Percentiles rank a stretch among this genome's conserved stretches.
phyloP scores from a whole-genome alignment of 2,113 vertebrate genomes.

The Festucalex cinctus region DNA sequence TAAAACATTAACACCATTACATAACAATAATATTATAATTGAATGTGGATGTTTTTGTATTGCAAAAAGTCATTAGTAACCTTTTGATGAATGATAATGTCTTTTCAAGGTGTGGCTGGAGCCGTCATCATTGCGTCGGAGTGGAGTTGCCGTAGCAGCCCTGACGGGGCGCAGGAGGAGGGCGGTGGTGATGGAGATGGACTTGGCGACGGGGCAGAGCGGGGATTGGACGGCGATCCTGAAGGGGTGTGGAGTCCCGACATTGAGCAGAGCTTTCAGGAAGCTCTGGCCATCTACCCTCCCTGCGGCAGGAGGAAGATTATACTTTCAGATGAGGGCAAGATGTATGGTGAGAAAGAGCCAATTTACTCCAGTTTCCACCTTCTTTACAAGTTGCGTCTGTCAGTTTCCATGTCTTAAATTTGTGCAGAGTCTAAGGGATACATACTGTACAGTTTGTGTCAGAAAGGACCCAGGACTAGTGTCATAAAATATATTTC shows the following conservation, averaged over 20 bases:
- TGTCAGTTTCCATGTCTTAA: too few relatives aligned
- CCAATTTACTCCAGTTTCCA: neutral
- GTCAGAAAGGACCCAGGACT: too few relatives aligned
- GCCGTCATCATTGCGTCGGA: constrained; percentile 98
- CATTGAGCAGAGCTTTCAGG: constrained; percentile 98
- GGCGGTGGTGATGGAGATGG: constrained; percentile 82
- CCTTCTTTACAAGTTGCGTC: neutral
- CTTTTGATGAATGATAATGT: neutral
- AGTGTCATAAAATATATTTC: too few relatives aligned
- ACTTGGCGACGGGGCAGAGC: constrained; percentile 84
- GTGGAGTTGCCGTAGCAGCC: constrained; percentile 94
- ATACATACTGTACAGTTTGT: too few relatives aligned
- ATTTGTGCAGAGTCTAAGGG: too few relatives aligned
- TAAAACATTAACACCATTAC: too few relatives aligned
- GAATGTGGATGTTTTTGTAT: too few relatives aligned
- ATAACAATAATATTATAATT: too few relatives aligned
- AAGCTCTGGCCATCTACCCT: constrained; percentile 94
- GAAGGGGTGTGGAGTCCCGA: constrained; percentile 96
- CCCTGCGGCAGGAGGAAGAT: constrained; percentile 94
- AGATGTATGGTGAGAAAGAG: constrained; percentile 91
- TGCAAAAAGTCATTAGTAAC: neutral
- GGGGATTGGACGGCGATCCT: constrained; percentile 90
- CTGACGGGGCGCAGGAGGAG: constrained; percentile 92
- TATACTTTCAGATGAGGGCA: constrained; percentile 95
- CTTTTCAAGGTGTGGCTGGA: constrained; percentile 69